A percentile compares a stretch with the other conserved stretches of the same genome.
Conservation (phyloP, 2,797 vertebrate species). For the Margarornis squamiger region DNA sequence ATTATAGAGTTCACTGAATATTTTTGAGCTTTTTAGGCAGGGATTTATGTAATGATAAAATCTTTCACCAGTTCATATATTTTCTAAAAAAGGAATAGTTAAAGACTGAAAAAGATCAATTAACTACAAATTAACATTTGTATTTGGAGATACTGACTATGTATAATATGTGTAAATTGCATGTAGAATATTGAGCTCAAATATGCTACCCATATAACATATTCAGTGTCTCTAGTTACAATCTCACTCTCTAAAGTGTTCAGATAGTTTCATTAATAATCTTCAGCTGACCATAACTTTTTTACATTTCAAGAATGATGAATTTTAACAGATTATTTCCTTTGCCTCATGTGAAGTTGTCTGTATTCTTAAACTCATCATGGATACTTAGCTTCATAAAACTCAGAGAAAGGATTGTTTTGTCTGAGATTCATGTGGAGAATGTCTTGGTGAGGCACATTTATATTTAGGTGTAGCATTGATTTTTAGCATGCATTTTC, state of each 20-base stretch:
- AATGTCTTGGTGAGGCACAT: neutral
- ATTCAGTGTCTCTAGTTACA: neutral
- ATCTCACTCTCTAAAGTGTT: neutral
- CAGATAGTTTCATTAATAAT: neutral
- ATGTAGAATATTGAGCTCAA: neutral
- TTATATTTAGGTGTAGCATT: neutral
- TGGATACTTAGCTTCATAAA: neutral
- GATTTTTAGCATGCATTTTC: neutral
- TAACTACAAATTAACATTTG: neutral
- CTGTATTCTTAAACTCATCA: neutral
- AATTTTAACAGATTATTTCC: neutral
- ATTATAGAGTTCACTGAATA: neutral
- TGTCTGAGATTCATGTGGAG: neutral
- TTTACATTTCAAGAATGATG: neutral
- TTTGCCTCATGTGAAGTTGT: neutral
- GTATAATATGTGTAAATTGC: neutral
- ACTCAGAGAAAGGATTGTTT: neutral
- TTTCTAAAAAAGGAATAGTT: neutral
- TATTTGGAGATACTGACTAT: neutral
- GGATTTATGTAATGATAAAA: neutral
- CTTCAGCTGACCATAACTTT: neutral
- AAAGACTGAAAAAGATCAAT: neutral
- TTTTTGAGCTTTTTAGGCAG: neutral
- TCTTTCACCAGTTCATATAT: neutral
- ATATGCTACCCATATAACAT: neutral